Percentiles rank a stretch among this genome's conserved stretches.
phyloP scores from a whole-genome alignment of 1,140 invertebrate species.

The Drosophila sp. region DNA sequence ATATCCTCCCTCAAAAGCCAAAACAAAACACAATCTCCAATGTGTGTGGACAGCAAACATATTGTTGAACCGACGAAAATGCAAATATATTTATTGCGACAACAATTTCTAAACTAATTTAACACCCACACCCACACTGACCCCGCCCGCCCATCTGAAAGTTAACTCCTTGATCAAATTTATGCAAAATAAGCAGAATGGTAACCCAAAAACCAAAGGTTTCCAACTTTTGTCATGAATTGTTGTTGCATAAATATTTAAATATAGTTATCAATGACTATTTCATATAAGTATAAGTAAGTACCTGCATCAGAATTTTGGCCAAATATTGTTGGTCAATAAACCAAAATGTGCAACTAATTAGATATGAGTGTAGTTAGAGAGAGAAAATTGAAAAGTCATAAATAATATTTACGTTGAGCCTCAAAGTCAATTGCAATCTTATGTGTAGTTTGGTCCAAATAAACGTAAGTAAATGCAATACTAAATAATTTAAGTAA shows the following conservation, averaged over 20 bases:
- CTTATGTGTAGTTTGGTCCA: neutral
- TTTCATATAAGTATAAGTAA: conserved; percentile 1
- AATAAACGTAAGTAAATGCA: neutral
- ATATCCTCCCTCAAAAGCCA: neutral
- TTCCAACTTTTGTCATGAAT: conserved; percentile 54
- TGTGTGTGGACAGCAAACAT: conserved; percentile 37
- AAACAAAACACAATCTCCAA: conserved; percentile 5
- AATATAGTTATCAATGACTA: conserved; percentile 3
- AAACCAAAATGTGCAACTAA: conserved; percentile 11
- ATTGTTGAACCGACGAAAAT: conserved; percentile 50
- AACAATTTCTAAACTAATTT: conserved; percentile 75
- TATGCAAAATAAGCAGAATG: conserved; percentile 59
- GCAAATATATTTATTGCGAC: conserved; percentile 69
- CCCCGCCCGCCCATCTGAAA: conserved; percentile 7
- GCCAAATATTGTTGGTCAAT: neutral
- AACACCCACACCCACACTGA: conserved; percentile 24
- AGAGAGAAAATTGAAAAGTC: neutral
- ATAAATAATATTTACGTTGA: conserved; percentile 1
- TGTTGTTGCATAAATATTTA: conserved; percentile 12
- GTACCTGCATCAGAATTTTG: neutral
- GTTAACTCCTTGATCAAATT: conserved; percentile 29
- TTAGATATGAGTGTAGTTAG: neutral
- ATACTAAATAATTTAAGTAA: neutral
- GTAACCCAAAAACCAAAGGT: conserved; percentile 49
- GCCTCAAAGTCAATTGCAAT: neutral